Evolutionary conservation across 2,888 invertebrate species (phyloP).

Genomic region (Aphodius sticticus): DNA sequence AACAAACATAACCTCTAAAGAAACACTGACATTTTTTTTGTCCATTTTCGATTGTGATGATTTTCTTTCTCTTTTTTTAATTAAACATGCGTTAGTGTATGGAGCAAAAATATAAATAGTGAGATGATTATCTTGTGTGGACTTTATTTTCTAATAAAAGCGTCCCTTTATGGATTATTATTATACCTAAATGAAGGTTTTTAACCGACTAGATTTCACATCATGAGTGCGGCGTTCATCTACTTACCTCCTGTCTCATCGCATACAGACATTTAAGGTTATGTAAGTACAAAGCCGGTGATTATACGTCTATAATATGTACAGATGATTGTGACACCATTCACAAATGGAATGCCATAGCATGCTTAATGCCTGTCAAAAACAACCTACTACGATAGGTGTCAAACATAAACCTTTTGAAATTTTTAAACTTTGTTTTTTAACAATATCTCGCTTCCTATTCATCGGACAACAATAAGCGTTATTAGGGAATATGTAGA

Average conservation of each 20-base stretch:
- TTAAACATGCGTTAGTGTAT: not conserved
- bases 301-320: not conserved
- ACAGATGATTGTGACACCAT: not conserved
- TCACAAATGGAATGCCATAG: not conserved
- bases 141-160: not conserved
- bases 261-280: not conserved
- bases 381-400: too few species aligned
- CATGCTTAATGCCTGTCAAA: not conserved
- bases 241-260: not conserved
- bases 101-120: not conserved
- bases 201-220: not conserved
- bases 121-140: not conserved
- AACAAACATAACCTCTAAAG: not conserved
- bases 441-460: too few species aligned
- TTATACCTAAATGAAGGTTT: not conserved
- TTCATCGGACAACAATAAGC: too few species aligned
- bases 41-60: not conserved
- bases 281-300: not conserved
- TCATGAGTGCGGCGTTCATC: not conserved
- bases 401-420: too few species aligned
- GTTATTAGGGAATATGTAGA: too few species aligned
- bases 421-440: too few species aligned
- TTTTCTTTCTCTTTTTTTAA: not conserved
- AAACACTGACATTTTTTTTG: not conserved
- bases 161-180: not conserved